Evolutionary conservation across 2,888 invertebrate species (phyloP).

Genomic region (Fabriciana adippe): DNA sequence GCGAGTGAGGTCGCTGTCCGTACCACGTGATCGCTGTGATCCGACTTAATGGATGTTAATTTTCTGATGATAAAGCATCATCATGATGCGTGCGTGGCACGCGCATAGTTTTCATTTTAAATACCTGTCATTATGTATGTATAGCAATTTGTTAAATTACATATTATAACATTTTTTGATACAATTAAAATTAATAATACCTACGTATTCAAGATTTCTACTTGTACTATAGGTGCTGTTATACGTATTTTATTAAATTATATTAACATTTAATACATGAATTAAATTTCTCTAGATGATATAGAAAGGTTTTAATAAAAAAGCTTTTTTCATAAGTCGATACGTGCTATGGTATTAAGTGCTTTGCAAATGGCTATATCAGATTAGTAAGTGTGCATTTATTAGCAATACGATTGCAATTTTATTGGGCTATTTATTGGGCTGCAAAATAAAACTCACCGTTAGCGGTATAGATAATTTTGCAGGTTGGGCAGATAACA

Average conservation of each 20-base stretch:
- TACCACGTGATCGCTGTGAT: conserved; percentile 36
- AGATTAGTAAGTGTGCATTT: conserved; percentile 27
- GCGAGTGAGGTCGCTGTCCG: conserved; percentile 53
- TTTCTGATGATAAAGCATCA: conserved; percentile 6
- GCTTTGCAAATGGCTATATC: conserved; percentile 25
- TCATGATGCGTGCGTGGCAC: conserved; percentile 9
- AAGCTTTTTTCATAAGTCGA: too few species aligned
- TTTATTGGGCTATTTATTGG: conserved; percentile 31
- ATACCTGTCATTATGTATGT: background rate
- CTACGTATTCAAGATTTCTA: background rate
- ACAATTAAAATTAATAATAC: background rate
- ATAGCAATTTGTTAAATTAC: background rate
- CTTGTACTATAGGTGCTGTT: background rate
- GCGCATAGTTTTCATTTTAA: background rate
- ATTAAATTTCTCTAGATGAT: too few species aligned
- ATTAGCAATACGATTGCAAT: conserved; percentile 29
- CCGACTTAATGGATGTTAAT: conserved; percentile 4
- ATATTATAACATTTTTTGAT: background rate
- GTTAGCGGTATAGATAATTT: conserved; percentile 38
- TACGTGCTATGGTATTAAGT: conserved; percentile 1
- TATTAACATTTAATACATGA: too few species aligned
- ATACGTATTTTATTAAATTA: background rate
- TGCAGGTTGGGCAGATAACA: conserved; percentile 38
- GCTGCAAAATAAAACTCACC: conserved; percentile 25
- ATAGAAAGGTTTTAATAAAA: too few species aligned